These are phyloP conservation scores for Mungos mungo DNA, from an alignment of 2,113 vertebrate species.

Conservation along the genomic window DNA sequence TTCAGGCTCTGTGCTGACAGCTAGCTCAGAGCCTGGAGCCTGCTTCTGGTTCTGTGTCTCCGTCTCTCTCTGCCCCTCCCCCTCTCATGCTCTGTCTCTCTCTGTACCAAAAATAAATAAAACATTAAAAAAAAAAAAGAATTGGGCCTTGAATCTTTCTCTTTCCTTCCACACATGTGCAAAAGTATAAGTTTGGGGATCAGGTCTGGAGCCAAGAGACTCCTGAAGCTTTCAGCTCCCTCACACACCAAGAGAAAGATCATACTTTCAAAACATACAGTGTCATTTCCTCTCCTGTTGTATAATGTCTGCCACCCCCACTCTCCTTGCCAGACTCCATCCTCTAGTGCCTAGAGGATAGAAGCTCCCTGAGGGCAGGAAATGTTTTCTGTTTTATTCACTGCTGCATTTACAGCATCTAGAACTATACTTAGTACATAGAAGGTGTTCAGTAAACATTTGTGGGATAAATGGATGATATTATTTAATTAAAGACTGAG, in stretches of 20 bases:
- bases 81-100: too few relatives aligned
- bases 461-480: not conserved
- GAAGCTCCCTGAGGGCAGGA: not conserved
- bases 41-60: too few relatives aligned
- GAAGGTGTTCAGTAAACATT: not conserved
- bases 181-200: not conserved
- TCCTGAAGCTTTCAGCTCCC: not conserved
- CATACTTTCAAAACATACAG: not conserved
- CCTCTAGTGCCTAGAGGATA: not conserved
- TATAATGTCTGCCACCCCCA: not conserved
- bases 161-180: not conserved
- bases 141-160: not conserved
- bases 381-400: not conserved
- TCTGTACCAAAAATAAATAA: too few relatives aligned
- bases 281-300: not conserved
- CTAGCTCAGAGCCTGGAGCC: too few relatives aligned
- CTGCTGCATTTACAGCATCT: not conserved
- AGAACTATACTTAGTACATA: not conserved
- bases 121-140: too few relatives aligned
- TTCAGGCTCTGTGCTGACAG: too few relatives aligned
- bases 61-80: too few relatives aligned
- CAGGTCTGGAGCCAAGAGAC: not conserved
- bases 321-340: not conserved
- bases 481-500: not conserved
- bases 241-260: not conserved